Conservation (phyloP, 2,113 vertebrate species). For the Bubo scandiacus region DNA sequence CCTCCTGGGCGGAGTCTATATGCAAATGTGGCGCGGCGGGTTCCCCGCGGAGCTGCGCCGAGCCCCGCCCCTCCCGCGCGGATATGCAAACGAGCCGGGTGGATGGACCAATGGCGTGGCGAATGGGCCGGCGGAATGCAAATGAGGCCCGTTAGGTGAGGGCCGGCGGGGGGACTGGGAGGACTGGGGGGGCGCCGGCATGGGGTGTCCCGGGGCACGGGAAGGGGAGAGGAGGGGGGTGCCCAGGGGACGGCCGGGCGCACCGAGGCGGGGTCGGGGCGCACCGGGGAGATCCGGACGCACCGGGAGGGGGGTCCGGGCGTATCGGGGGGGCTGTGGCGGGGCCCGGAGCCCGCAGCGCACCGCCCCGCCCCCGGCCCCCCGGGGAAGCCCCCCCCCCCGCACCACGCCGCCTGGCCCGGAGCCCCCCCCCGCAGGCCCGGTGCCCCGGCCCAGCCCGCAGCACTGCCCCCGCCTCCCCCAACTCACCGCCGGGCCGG, state of each 20-base stretch:
- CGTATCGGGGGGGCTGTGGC: too few species aligned
- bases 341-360: not conserved
- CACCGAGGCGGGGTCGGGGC: too few species aligned
- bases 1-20: not conserved
- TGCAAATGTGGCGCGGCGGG: rapidly evolving
- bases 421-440: not conserved
- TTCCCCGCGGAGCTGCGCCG: rapidly evolving
- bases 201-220: not conserved
- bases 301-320: too few species aligned
- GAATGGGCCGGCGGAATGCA: not conserved
- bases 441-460: not conserved
- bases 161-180: not conserved
- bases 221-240: not conserved
- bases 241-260: too few species aligned
- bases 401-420: not conserved
- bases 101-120: not conserved
- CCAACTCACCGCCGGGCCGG: not conserved
- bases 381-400: not conserved
- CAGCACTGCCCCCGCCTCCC: too few species aligned
- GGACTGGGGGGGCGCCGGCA: not conserved
- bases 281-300: too few species aligned
- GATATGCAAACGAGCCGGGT: not conserved
- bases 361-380: not conserved
- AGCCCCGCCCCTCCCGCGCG: rapidly evolving
- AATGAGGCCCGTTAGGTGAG: not conserved